Base-by-base conservation (phyloP, 1,140 invertebrate genomes). In the Aethina tumida region DNA sequence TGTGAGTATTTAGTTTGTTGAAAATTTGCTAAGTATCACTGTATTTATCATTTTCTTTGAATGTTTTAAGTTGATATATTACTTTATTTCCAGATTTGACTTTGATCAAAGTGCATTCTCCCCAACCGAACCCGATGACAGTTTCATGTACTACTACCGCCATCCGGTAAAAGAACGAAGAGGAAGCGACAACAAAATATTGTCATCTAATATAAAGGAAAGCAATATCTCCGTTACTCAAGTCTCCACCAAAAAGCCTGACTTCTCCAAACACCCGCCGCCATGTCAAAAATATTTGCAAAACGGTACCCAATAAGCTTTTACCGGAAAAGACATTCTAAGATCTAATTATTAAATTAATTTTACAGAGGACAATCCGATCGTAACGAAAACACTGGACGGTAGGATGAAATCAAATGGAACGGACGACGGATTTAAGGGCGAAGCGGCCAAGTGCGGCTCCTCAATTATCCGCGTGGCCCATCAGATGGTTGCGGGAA, bases 401-500 rank as follows among this genome's bases (percentile, higher is more conserved):
- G n/a, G n/a, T n/a, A 58, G 63, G 43, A 51, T 65, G 32, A 80
- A 79, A 58, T 69, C 77, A 4, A 70, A 68, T 14, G 75, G 73
- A 1, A 68, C 69, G 0, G 76, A 80, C 48, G 77, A 82, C 62
- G 78, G 75, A 32, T 77, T 81, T 59, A 77, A 79, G 57, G 73
- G 75, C 1, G 74, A 78, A 47, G 69, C 72, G 19, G 74, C 77
- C 21, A 73, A 74, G 17, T 81, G 79, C 43, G 79, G 79, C 32
- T 75, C 67, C 40, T 82, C 79, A 2, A 74, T 84, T 18, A 73
- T 81, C 41, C 69, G 72, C 51, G 77, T 84, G 28, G 81, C 80
- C 0, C 73, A 74, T 48, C 73, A 79, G 55, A 81, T 84, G 66
- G 75, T 82, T 56, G 69, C 71, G 7, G 66, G 57, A 35, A 68